Evolutionary conservation across 1,140 invertebrate genomes (phyloP).

Genomic region (Notospermus geniculatus): DNA sequence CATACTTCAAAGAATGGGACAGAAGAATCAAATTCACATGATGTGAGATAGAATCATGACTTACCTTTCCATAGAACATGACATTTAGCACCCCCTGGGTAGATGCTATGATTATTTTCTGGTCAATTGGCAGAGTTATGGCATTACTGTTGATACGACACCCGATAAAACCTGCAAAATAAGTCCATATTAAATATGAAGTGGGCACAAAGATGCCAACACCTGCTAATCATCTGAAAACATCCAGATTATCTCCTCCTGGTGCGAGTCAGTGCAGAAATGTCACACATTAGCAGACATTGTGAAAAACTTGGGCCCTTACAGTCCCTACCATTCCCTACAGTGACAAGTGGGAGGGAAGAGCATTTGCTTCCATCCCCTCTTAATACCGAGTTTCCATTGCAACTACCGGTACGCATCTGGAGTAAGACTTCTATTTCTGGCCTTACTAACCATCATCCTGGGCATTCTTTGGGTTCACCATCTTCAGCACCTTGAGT

Average conservation of each 20-base stretch:
- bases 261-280: no score
- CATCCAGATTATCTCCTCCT: no score
- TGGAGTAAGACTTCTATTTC: no score
- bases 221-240: no score
- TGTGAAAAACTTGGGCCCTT: background rate
- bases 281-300: background rate
- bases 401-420: background rate
- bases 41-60: background rate
- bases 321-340: background rate
- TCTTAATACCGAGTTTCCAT: background rate
- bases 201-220: no score
- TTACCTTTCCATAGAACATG: conserved; percentile 2
- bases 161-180: background rate
- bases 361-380: background rate
- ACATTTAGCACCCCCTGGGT: background rate
- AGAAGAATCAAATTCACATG: background rate
- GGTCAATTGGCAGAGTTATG: background rate
- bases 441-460: no score
- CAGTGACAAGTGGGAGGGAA: background rate
- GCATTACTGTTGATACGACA: background rate
- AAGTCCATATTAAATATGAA: background rate
- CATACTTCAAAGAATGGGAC: background rate
- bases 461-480: background rate
- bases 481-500: conserved; percentile 1
- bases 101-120: background rate